Evolutionary conservation across 92 coral and sea anemone genomes (phyloP).

Genomic region (Isaurus tuberculatus): DNA sequence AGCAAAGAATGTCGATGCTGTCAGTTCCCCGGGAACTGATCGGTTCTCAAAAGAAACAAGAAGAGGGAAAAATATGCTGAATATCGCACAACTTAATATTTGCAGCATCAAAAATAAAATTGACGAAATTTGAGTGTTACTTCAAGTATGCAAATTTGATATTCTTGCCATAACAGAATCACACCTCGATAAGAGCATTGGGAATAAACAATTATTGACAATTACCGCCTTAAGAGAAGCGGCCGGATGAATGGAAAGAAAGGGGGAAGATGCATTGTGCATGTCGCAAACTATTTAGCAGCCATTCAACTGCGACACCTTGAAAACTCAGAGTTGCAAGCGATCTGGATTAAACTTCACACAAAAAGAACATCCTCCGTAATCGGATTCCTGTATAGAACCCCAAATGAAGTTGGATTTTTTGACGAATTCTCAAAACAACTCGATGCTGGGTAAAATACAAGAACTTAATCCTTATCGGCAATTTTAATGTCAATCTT

Average conservation of each 20-base stretch:
- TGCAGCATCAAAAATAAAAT: constrained; percentile 52
- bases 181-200: constrained; percentile 33
- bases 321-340: constrained; percentile 34
- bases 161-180: constrained; percentile 53
- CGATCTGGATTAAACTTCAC: constrained; percentile 52
- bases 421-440: constrained; percentile 40
- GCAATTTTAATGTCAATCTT: constrained; percentile 60
- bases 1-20: neutral
- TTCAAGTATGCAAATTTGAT: constrained; percentile 41
- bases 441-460: constrained; percentile 57
- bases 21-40: constrained; percentile 18
- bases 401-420: constrained; percentile 52
- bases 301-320: constrained; percentile 44
- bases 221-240: constrained; percentile 45
- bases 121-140: constrained; percentile 35
- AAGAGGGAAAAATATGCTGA: too few species aligned
- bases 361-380: constrained; percentile 38
- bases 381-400: constrained; percentile 52
- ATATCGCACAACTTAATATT: constrained; percentile 24
- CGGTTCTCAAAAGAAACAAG: too few species aligned
- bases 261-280: constrained; percentile 55
- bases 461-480: constrained; percentile 57
- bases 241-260: constrained; percentile 34
- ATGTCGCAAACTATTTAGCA: constrained; percentile 48
- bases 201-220: constrained; percentile 37